Percentiles rank a stretch among this genome's conserved stretches.
Conservation (phyloP, 2,113 vertebrate genomes). For the Trinectes maculatus region DNA sequence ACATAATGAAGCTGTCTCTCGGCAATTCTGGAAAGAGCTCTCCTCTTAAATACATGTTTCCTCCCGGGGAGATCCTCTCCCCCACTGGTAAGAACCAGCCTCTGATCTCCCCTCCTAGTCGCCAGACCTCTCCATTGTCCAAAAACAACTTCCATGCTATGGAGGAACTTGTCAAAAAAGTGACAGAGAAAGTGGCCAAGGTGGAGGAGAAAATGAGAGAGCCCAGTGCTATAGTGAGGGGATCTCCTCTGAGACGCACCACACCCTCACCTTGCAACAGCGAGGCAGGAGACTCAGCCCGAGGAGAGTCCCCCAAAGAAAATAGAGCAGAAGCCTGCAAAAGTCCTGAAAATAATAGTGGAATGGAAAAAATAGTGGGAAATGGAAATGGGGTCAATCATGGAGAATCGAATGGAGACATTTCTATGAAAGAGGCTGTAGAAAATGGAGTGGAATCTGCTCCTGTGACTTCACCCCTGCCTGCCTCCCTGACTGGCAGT, state of each 20-base stretch:
- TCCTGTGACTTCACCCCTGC: constrained; percentile 79
- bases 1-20: constrained; percentile 97
- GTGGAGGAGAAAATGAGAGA: constrained; percentile 96
- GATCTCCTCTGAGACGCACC: constrained; percentile 86
- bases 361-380: constrained; percentile 71
- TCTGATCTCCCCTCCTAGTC: constrained; percentile 88
- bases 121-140: constrained; percentile 92
- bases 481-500: constrained; percentile 86
- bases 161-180: constrained; percentile 98
- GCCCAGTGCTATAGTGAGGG: constrained; percentile 80
- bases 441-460: constrained; percentile 90
- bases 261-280: constrained; percentile 93
- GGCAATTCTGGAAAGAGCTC: constrained; percentile 90
- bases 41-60: constrained; percentile 90
- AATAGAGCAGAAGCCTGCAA: constrained; percentile 82
- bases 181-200: constrained; percentile 97
- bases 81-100: constrained; percentile 88
- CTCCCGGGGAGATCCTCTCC: constrained; percentile 87
- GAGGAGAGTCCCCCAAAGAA: constrained; percentile 85
- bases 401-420: constrained; percentile 85
- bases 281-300: constrained; percentile 86
- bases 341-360: constrained; percentile 84
- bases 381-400: constrained; percentile 78
- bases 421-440: constrained; percentile 80
- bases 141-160: constrained; percentile 98